Conservation (phyloP, 2,113 vertebrate species). For the Atrichornis clamosus region DNA sequence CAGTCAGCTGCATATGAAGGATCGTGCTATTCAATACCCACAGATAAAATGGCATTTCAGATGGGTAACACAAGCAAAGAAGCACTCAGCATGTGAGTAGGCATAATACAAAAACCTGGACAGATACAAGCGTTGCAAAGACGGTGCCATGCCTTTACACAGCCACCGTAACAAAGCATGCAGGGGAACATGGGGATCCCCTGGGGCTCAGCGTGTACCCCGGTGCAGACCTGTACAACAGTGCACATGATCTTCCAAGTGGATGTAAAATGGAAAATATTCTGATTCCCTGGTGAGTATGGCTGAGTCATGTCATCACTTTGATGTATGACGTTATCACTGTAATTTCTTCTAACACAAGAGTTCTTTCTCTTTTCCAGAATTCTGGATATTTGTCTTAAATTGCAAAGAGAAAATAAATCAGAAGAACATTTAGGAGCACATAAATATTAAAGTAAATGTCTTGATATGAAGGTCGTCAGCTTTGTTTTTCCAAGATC, state of each 20-base stretch:
- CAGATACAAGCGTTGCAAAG: not conserved
- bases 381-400: not conserved
- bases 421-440: not conserved
- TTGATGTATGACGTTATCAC: not conserved
- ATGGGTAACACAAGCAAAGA: not conserved
- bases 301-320: not conserved
- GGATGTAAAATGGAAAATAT: not conserved
- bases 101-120: not conserved
- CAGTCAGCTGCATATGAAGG: not conserved
- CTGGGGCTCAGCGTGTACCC: fast-evolving
- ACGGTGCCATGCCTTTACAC: not conserved
- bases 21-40: not conserved
- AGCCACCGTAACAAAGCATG: fast-evolving
- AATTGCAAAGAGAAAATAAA: not conserved
- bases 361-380: not conserved
- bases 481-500: not conserved
- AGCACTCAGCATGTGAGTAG: not conserved
- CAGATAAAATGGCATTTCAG: not conserved
- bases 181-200: not conserved
- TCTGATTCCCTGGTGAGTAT: not conserved
- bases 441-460: not conserved
- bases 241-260: not conserved
- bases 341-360: not conserved
- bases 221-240: fast-evolving
- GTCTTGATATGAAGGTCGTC: not conserved